Evolutionary conservation across 2,797 vertebrate genomes (phyloP).

Genomic region (Phrynocephalus forsythii): DNA sequence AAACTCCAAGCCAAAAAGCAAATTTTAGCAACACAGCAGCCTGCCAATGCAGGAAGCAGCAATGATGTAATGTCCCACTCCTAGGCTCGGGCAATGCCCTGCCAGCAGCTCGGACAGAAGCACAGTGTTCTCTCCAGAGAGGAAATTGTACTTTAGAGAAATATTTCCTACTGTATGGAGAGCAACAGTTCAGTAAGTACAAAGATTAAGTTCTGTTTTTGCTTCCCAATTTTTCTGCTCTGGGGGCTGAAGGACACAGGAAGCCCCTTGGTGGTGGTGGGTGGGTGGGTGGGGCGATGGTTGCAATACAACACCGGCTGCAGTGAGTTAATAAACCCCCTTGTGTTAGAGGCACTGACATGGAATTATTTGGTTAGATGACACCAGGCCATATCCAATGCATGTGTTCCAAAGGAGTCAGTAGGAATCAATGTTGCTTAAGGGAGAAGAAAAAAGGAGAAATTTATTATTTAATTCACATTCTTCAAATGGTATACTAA

Average conservation of each 20-base stretch:
- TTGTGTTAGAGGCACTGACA: background rate
- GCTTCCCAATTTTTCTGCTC: background rate
- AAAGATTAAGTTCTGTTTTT: background rate
- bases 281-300: background rate
- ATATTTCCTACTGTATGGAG: slow-evolving; percentile 9
- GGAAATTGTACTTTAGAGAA: slow-evolving; percentile 18
- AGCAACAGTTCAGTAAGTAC: background rate
- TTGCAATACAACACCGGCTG: background rate
- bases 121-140: slow-evolving; percentile 29
- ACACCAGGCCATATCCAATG: background rate
- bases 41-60: slow-evolving; percentile 18
- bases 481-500: too few species aligned
- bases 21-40: background rate
- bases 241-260: background rate
- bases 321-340: background rate
- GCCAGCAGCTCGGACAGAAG: slow-evolving; percentile 34
- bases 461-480: too few species aligned
- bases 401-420: background rate
- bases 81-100: background rate
- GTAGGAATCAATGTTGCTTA: background rate
- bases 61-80: slow-evolving; percentile 30
- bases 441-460: background rate
- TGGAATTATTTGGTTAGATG: background rate
- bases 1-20: background rate
- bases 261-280: background rate